Conservation (phyloP, 2,888 invertebrate genomes). For the Philhelius pedissequus region DNA sequence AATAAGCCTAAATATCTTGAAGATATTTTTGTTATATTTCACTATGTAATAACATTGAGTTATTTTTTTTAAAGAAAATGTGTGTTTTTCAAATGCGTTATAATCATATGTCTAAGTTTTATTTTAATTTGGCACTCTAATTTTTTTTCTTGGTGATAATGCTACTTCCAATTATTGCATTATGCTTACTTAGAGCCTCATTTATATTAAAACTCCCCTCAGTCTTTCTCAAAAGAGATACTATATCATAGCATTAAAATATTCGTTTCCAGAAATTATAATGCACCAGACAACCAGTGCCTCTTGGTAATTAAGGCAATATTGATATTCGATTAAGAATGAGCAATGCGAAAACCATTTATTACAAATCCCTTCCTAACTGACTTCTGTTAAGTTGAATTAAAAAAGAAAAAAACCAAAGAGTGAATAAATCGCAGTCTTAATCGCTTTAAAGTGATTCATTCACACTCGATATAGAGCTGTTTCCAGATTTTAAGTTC, state of each 20-base stretch:
- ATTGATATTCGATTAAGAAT: conserved; percentile 34
- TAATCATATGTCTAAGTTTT: too few relatives aligned
- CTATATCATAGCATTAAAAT: not conserved
- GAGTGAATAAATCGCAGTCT: conserved; percentile 19
- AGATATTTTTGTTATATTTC: too few relatives aligned
- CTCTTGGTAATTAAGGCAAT: conserved; percentile 9
- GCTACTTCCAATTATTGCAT: too few relatives aligned
- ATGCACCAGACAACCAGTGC: conserved; percentile 4
- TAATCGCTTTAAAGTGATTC: conserved; percentile 62
- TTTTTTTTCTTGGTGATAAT: too few relatives aligned
- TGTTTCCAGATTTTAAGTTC: not conserved
- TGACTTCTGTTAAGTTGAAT: not conserved
- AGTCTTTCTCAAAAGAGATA: not conserved
- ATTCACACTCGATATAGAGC: conserved; percentile 45
- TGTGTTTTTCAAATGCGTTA: too few relatives aligned
- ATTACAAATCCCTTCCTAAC: conserved; percentile 9
- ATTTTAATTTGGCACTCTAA: too few relatives aligned
- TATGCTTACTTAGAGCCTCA: too few relatives aligned
- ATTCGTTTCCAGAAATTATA: not conserved
- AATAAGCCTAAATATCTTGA: too few relatives aligned
- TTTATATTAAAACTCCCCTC: not conserved
- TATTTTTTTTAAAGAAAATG: too few relatives aligned
- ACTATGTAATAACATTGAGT: too few relatives aligned
- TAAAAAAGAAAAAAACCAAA: not conserved
- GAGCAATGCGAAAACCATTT: conserved; percentile 27